Evolutionary conservation across 2,113 vertebrate species (phyloP).

Genomic region (Ranitomeya imitator): DNA sequence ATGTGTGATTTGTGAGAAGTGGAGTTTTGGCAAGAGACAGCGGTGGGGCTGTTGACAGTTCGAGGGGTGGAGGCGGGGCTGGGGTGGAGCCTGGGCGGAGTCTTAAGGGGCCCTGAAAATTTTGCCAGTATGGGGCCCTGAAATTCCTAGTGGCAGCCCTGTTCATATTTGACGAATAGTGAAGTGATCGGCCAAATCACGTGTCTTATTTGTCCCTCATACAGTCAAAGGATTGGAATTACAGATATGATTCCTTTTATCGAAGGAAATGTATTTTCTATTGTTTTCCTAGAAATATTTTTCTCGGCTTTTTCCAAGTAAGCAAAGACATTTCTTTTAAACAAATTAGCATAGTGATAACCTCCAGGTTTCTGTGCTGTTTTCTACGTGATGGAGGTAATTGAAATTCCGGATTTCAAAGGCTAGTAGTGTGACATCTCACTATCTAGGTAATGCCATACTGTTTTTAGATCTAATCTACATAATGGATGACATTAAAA

Average conservation of each 20-base stretch:
- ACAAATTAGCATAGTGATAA: neutral
- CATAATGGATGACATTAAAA: constrained; percentile 38
- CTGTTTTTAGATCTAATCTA: constrained; percentile 35
- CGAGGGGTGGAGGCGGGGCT: too few species aligned
- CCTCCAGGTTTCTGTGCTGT: neutral
- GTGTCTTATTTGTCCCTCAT: neutral
- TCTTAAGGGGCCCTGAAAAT: too few species aligned
- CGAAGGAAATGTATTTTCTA: neutral
- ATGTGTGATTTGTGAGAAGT: too few species aligned
- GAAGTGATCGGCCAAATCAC: neutral
- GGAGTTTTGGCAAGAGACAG: too few species aligned
- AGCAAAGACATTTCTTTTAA: neutral
- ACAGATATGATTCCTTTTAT: constrained; percentile 7
- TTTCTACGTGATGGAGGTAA: neutral
- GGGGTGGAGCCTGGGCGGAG: too few species aligned
- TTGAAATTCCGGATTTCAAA: constrained; percentile 27
- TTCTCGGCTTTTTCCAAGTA: neutral
- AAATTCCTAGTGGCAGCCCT: too few species aligned
- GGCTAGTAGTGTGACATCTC: constrained; percentile 19
- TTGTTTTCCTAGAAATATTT: neutral
- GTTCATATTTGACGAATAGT: neutral
- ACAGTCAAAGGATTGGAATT: neutral
- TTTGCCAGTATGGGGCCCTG: too few species aligned
- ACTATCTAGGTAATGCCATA: neutral
- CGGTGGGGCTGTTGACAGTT: too few species aligned